Percentiles rank a stretch among this genome's conserved stretches.
These are phyloP conservation scores for Schrankia costaestrigalis DNA, from an alignment of 2,888 invertebrate species.

Conservation along the genomic window DNA sequence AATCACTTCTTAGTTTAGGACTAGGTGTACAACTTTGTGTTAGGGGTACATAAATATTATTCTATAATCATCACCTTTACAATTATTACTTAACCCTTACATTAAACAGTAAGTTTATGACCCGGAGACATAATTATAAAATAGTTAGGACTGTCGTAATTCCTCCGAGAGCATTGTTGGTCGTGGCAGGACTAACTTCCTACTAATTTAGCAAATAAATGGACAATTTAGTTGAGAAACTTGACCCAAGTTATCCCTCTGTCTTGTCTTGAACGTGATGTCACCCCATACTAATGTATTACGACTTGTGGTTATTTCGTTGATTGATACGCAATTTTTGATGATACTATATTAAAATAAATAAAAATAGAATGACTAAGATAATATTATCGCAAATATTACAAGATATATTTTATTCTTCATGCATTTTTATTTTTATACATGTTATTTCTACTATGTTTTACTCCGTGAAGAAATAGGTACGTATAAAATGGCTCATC, in stretches of 20 bases:
- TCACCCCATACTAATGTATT: slow-evolving; percentile 25
- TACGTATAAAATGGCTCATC: no score
- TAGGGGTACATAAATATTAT: no score
- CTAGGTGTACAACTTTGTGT: no score
- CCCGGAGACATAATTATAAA: slow-evolving; percentile 36
- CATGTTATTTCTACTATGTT: no score
- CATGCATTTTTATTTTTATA: no score
- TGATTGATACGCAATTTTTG: slow-evolving; percentile 5
- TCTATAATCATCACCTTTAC: slow-evolving; percentile 9
- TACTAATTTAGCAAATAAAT: slow-evolving; percentile 55
- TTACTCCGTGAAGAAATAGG: no score
- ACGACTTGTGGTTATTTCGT: slow-evolving; percentile 24
- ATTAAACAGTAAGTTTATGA: slow-evolving; percentile 28
- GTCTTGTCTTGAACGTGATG: slow-evolving; percentile 30
- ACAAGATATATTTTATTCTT: no score
- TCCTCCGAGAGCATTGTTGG: slow-evolving; percentile 25
- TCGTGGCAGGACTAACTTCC: slow-evolving; percentile 36
- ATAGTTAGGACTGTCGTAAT: slow-evolving; percentile 37
- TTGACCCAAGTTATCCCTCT: slow-evolving; percentile 35
- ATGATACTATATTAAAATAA: no score
- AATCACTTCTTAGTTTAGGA: no score
- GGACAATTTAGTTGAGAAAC: slow-evolving; percentile 48
- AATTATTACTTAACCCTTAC: slow-evolving; percentile 11
- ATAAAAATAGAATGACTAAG: no score
- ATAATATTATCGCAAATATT: no score